Evolutionary conservation across 2,888 invertebrate species (phyloP).

Genomic region (Merodon equestris): DNA sequence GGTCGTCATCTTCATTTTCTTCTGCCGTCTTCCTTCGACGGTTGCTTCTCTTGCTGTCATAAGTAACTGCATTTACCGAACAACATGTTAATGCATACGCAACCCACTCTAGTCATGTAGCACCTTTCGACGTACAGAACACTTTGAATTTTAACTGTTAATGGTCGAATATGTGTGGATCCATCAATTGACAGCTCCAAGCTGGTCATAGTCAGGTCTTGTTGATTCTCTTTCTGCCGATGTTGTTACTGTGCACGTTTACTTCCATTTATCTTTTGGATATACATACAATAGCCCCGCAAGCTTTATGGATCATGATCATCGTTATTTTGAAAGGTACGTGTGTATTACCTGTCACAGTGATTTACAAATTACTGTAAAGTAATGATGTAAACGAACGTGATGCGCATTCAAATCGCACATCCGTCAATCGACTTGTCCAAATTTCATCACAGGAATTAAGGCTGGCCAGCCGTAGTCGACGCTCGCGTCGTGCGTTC

Average conservation of each 20-base stretch:
- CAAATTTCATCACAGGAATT: conserved; percentile 44
- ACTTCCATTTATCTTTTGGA: too few species aligned
- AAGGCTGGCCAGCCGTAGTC: conserved; percentile 2
- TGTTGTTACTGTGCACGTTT: too few species aligned
- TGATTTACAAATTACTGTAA: conserved; percentile 59
- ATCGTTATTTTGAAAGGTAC: conserved; percentile 44
- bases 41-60: conserved; percentile 2
- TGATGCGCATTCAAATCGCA: conserved; percentile 39
- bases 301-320: conserved; percentile 27
- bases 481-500: conserved; percentile 13
- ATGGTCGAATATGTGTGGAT: conserved; percentile 13
- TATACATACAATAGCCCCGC: background rate
- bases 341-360: conserved; percentile 50
- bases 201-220: background rate
- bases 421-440: conserved; percentile 7
- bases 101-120: background rate
- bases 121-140: conserved; percentile 42
- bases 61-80: background rate
- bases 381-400: conserved; percentile 62
- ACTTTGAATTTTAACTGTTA: conserved; percentile 36
- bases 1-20: conserved; percentile 18
- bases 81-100: conserved; percentile 18
- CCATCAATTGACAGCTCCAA: conserved; percentile 6
- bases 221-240: too few species aligned
- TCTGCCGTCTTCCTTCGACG: background rate